A percentile compares a stretch with the other conserved stretches of the same genome.
These are phyloP conservation scores for Doris montereyensis DNA, from an alignment of 2,888 invertebrate species.

Conservation along the genomic window DNA sequence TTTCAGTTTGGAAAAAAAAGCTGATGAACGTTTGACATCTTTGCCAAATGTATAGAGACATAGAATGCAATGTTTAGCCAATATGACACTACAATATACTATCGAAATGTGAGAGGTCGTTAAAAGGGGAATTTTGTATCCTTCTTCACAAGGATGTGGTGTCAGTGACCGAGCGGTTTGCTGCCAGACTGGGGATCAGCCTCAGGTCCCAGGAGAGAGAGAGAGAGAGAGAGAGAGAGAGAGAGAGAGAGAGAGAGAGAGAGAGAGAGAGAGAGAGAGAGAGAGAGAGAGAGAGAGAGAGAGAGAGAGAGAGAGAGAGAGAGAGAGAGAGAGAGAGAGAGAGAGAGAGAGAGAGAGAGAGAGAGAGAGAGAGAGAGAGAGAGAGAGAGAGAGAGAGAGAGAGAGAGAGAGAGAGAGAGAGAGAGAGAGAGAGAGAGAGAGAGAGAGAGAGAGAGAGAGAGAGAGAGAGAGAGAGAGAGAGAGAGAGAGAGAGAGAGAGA, in stretches of 20 bases:
- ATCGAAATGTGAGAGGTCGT: too few species aligned
- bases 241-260: background rate
- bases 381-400: background rate
- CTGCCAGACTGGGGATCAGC: background rate
- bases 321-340: background rate
- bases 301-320: background rate
- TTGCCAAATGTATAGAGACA: too few species aligned
- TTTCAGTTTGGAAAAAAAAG: too few species aligned
- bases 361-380: constrained; percentile 10
- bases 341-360: background rate
- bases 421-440: background rate
- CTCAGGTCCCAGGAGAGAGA: background rate
- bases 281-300: background rate
- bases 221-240: background rate
- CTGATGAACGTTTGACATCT: too few species aligned
- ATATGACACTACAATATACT: too few species aligned
- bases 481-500: background rate
- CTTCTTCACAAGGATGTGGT: too few species aligned
- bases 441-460: background rate
- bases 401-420: background rate
- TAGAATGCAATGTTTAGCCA: too few species aligned
- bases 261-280: background rate
- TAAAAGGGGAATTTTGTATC: too few species aligned
- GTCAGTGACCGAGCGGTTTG: background rate
- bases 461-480: background rate